These are phyloP conservation scores for Mamestra configurata DNA, from an alignment of 1,140 invertebrate genomes.

Conservation along the genomic window DNA sequence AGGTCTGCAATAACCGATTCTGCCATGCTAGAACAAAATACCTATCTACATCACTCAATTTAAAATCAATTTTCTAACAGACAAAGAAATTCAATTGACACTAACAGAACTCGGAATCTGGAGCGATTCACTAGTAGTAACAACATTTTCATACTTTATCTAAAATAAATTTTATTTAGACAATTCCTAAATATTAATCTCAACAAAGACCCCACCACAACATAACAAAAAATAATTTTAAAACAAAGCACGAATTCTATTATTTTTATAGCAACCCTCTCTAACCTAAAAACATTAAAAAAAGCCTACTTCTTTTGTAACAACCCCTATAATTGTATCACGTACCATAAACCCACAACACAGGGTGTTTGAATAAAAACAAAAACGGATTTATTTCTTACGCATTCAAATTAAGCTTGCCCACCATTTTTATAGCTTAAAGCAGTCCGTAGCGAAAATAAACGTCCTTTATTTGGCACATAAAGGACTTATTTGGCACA, in stretches of 20 bases:
- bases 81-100: no score
- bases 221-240: background rate
- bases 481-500: constrained; percentile 38
- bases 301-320: constrained; percentile 23
- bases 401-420: constrained; percentile 39
- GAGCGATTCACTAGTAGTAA: no score
- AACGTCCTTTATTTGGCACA: constrained; percentile 36
- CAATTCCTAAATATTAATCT: no score
- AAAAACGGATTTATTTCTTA: constrained; percentile 46
- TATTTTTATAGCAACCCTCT: background rate
- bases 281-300: background rate
- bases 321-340: constrained; percentile 4
- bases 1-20: no score
- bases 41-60: no score
- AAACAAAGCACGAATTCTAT: background rate
- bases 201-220: no score
- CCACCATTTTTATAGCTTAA: constrained; percentile 38
- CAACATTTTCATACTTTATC: no score
- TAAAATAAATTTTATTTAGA: no score
- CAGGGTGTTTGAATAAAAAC: constrained; percentile 34
- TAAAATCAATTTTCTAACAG: no score
- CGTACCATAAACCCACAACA: constrained; percentile 25
- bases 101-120: no score
- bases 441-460: constrained; percentile 28
- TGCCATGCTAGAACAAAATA: no score